These are phyloP conservation scores for Calameuta idolon DNA, from an alignment of 2,888 invertebrate species.

Conservation along the genomic window DNA sequence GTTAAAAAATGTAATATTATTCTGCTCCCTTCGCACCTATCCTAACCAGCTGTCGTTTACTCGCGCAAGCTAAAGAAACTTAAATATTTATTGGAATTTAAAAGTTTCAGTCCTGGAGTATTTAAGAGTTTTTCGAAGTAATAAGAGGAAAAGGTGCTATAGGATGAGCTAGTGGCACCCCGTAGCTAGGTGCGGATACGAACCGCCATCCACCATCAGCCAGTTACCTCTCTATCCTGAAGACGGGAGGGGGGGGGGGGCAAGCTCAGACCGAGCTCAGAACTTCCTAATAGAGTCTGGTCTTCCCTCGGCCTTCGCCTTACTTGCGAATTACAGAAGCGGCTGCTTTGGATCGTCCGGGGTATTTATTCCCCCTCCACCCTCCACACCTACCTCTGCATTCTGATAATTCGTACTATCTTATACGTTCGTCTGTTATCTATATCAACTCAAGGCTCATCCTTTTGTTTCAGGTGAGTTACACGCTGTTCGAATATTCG, in stretches of 20 bases:
- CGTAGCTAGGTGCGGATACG: conserved; percentile 27
- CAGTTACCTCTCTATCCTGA: not conserved
- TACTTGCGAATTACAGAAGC: not conserved
- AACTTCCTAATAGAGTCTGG: conserved; percentile 4
- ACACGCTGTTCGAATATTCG: not conserved
- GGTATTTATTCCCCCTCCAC: not conserved
- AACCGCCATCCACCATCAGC: not conserved
- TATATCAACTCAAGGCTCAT: not conserved
- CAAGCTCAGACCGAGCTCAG: not conserved
- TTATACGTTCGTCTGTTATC: not conserved
- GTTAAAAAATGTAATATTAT: not conserved
- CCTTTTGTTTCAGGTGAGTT: not conserved
- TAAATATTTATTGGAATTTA: conserved; percentile 64
- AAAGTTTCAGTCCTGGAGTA: conserved; percentile 55
- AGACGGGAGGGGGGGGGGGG: not conserved
- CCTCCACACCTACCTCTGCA: not conserved
- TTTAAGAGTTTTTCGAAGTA: conserved; percentile 59
- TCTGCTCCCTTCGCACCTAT: not conserved
- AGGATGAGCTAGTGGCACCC: not conserved
- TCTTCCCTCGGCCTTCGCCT: not conserved
- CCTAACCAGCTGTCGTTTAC: not conserved
- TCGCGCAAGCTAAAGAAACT: conserved; percentile 37
- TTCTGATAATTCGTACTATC: not conserved
- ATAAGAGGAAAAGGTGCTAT: conserved; percentile 40
- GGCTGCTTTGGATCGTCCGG: not conserved